Evolutionary conservation across 2,113 vertebrate genomes (phyloP).

Genomic region (Mesoclemmys tuberculata): DNA sequence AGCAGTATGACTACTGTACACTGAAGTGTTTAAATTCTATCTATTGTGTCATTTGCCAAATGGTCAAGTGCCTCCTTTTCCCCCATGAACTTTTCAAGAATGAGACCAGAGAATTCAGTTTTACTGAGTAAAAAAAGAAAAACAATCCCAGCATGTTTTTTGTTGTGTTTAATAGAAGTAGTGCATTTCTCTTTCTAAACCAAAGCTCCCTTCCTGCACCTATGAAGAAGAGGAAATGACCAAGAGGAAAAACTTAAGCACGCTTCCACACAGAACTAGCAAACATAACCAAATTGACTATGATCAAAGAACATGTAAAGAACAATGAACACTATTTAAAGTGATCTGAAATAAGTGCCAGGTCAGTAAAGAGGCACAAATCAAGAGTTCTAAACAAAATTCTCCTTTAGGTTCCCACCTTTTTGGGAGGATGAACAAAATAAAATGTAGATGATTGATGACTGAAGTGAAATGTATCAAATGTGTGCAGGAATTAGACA

Average conservation of each 20-base stretch:
- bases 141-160: neutral
- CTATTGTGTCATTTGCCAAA: neutral
- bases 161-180: neutral
- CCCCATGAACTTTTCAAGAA: neutral
- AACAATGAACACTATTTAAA: conserved; percentile 41
- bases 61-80: neutral
- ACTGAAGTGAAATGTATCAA: neutral
- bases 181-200: neutral
- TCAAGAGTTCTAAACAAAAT: conserved; percentile 23
- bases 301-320: conserved; percentile 35
- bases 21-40: conserved; percentile 17
- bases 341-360: conserved; percentile 41
- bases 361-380: conserved; percentile 41
- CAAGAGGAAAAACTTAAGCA: neutral
- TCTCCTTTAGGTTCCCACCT: neutral
- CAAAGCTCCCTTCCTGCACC: neutral
- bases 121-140: neutral
- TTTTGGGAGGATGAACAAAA: neutral
- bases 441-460: neutral
- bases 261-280: neutral
- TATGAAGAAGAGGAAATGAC: neutral
- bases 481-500: neutral
- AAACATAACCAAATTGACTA: conserved; percentile 24
- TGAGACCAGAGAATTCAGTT: neutral
- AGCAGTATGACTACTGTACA: neutral